Evolutionary conservation across 2,797 vertebrate species (phyloP), one percentile per base, ranked within the genome.

Genomic region (Cyclopterus lumpus): DNA sequence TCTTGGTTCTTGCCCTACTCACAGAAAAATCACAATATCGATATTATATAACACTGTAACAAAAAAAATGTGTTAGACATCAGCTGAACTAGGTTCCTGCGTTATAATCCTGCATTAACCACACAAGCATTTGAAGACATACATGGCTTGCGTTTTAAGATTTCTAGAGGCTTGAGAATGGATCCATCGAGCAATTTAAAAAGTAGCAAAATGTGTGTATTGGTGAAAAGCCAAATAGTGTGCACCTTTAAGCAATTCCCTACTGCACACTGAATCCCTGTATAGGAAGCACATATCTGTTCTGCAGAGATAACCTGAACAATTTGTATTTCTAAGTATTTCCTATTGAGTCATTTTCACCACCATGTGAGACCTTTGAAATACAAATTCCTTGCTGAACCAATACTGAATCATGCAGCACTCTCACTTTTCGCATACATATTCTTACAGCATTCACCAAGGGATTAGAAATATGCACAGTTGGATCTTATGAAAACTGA

Each of bases 391-490:
- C 71, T 71, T 7, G 0, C 68, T 63, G 60, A 79, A 67, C 26
- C 60, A 55, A 57, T 38, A 28, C 67, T 12, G 63, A 77, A 67
- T 61, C 70, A 67, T 57, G 72, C 57, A 58, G 64, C 49, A n/a
- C 61, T 75, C 78, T 77, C 63, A 48, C 73, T 71, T 77, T 75
- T 55, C 15, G 3, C 74, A 83, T 82, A 71, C 82, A 81, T 68
- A 73, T 70, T 73, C 66, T 51, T 32, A 36, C 30, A 69, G 72
- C 62, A 1, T 76, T 67, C 64, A 67, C 67, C 1, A 30, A 74
- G 75, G 77, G 61, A 80, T 79, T 72, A 49, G 18, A 85, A 87
- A 81, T 75, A 81, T 67, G 71, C 80, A 74, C 70, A 64, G 75
- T 78, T 67, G 73, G 79, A 68, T 72, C 48, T 54, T 63, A 48